These are phyloP conservation scores for Caenorhabditis doughertyi DNA, from an alignment of 2,888 invertebrate genomes.

Conservation along the genomic window DNA sequence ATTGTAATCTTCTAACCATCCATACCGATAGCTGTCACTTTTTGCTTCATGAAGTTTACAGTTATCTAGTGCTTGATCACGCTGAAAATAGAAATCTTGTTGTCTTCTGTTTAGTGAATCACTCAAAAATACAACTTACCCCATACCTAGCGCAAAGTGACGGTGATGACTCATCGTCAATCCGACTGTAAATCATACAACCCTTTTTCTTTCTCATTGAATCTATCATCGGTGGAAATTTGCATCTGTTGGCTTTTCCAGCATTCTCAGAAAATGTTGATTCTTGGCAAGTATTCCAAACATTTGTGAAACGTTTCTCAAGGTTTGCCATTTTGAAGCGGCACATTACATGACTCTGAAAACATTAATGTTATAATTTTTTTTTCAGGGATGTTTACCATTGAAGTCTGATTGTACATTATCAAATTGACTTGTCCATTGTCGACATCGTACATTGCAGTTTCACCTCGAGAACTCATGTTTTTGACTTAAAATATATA, in stretches of 20 bases:
- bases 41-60: slow-evolving; percentile 70
- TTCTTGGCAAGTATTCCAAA: slow-evolving; percentile 66
- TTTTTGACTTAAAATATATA: slow-evolving; percentile 50
- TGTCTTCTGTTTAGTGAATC: not conserved
- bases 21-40: slow-evolving; percentile 68
- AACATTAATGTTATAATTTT: not conserved
- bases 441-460: slow-evolving; percentile 48
- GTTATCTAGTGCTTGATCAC: slow-evolving; percentile 61
- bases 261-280: slow-evolving; percentile 33
- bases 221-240: slow-evolving; percentile 40
- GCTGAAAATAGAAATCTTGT: slow-evolving; percentile 42
- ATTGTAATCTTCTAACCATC: slow-evolving; percentile 79
- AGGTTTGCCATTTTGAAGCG: slow-evolving; percentile 59
- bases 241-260: slow-evolving; percentile 22
- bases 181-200: slow-evolving; percentile 47
- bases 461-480: slow-evolving; percentile 48
- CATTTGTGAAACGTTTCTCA: slow-evolving; percentile 50
- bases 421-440: slow-evolving; percentile 47
- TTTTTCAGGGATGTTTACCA: slow-evolving; percentile 10
- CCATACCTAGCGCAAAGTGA: slow-evolving; percentile 53
- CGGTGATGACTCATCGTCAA: slow-evolving; percentile 37
- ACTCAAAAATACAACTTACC: slow-evolving; percentile 20
- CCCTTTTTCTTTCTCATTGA: slow-evolving; percentile 36
- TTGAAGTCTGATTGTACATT: slow-evolving; percentile 33
- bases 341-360: slow-evolving; percentile 52